Base-by-base conservation (phyloP, 2,797 vertebrate genomes). In the Peromyscus aztecus region DNA sequence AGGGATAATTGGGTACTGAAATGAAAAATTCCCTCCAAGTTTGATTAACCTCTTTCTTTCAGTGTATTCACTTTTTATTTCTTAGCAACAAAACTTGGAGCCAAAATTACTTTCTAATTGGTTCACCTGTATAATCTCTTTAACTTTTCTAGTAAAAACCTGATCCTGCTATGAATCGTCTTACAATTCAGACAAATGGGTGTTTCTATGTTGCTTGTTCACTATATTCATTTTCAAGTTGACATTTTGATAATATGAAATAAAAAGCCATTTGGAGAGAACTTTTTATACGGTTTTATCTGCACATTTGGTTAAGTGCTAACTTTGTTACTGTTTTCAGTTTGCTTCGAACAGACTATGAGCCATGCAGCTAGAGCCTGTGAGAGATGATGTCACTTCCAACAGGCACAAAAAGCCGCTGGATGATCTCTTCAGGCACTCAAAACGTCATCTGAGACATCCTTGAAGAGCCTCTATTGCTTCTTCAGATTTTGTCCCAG, bases 401-500 rank as follows among this genome's bases (percentile, higher is more conserved):
- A 52, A 31, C 2, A 37, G 65, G 55, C 34, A 73, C 71, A 76
- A 31, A 69, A 87, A 94, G 46, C 34, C 37, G 11, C 29, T 57
- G 83, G 55, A 78, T 40, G 7, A 11, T 75, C 88, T 77, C 31
- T 81, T 37, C 0, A 59, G 71, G n/a, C 59, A 84, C 89, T 94
- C 75, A 29, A 71, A 81, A 69, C 3, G n/a, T 89, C 55, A 88
- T 49, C 12, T 69, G 80, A 61, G n/a, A 57, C 52, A 63, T 77
- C 77, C 83, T 90, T 97, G 52, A 77, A 82, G 84, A 96, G 27
- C 6, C 11, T 76, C 52, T 82, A 59, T 87, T 94, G 40, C 21
- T 92, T 97, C 92, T 84, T 31, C 71, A 96, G 83, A 55, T 85
- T 96, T 82, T 87, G 88, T 88, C 82, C 55, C 31, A 73, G 23